Base-by-base conservation (phyloP, 2,797 vertebrate genomes). In the Hippocampus kuda region DNA sequence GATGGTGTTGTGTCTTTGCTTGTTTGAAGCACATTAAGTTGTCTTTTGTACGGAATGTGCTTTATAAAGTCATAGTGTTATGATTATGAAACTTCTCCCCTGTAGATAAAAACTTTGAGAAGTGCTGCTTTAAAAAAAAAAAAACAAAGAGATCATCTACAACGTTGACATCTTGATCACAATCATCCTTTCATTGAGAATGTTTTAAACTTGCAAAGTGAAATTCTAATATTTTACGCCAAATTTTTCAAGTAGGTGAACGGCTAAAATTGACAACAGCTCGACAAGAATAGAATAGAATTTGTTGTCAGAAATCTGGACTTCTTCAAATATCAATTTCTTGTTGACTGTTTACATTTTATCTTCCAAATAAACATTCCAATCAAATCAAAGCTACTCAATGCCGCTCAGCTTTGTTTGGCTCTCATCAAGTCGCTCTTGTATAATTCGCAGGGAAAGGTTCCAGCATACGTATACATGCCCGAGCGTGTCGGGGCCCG, bases 401-500 rank as follows among this genome's bases (percentile, higher is more conserved):
- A 57, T 7, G 15, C 27, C 26, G 22, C 54, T 57, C 66, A 22
- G 60, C 69, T 73, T 75, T 75, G 73, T 77, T 72, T 66, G 75
- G 76, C 77, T 78, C 75, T 81, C 78, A 75, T 83, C 83, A 71
- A 72, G 77, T 41, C 54, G 59, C 77, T 82, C 73, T 83, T 80
- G 77, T 78, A 81, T 82, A 83, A 80, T 69, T 68, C 75, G 71
- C 78, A 79, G 68, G 72, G 79, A 42, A 85, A 78, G 75, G 79
- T 79, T 78, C 77, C 34, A 76, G 79, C 79, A 79, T 76, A 77
- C 73, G 68, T 57, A 67, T 70, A 67, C 83, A 73, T 82, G 85
- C 77, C 71, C 9, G 46, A 66, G 76, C 89, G 42, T 78, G 87
- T 80, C 73, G 70, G n/a, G 77, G 78, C 87, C 77, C 79, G 83